These are phyloP conservation scores for Acleris cristana DNA, from an alignment of 2,888 invertebrate species.

Conservation along the genomic window DNA sequence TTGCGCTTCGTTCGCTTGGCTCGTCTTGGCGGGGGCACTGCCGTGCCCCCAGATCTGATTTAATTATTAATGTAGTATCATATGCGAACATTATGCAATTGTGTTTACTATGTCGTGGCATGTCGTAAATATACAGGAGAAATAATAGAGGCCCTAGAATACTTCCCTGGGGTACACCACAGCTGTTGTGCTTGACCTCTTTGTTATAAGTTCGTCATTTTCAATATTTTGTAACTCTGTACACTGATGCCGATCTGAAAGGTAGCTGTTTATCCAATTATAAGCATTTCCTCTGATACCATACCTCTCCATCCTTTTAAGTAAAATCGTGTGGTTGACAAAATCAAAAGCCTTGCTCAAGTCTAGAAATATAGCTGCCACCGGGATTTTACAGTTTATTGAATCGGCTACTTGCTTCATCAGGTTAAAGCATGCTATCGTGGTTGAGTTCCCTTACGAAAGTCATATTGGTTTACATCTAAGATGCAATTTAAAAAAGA, in stretches of 20 bases:
- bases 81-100: too few relatives aligned
- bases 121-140: too few relatives aligned
- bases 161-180: constrained; percentile 11
- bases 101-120: too few relatives aligned
- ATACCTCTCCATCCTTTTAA: background rate
- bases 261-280: constrained; percentile 5
- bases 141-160: background rate
- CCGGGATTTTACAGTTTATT: background rate
- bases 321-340: background rate
- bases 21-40: too few relatives aligned
- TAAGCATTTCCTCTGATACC: constrained; percentile 3
- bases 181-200: constrained; percentile 1
- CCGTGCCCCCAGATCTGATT: too few relatives aligned
- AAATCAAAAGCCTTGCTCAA: constrained; percentile 1
- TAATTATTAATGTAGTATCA: too few relatives aligned
- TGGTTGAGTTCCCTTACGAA: constrained; percentile 1
- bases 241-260: background rate
- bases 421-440: background rate
- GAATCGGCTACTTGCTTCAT: background rate
- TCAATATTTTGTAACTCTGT: constrained; percentile 3
- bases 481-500: too few relatives aligned
- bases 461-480: background rate
- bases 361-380: constrained; percentile 1
- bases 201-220: background rate
- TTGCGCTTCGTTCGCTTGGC: too few relatives aligned